Evolutionary conservation across 30 jellyfish, hydroid and myxozoan genomes (phyloP).

Genomic region (Calvadosia cruxmelitensis): DNA sequence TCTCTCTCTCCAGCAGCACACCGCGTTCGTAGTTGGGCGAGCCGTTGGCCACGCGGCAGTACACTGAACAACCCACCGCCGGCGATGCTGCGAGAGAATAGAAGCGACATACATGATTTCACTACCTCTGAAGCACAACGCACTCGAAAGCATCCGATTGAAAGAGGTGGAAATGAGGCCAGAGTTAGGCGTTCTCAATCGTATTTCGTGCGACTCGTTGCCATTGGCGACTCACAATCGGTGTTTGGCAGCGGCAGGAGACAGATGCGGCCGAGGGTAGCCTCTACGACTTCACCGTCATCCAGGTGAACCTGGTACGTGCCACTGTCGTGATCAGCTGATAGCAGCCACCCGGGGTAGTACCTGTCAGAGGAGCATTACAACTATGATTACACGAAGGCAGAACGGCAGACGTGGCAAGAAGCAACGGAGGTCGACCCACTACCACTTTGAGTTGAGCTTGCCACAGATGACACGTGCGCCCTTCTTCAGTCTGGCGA

Average conservation of each 20-base stretch:
- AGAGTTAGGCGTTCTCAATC: neutral
- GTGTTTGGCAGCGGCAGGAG: slow-evolving; percentile 72
- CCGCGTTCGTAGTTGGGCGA: slow-evolving; percentile 53
- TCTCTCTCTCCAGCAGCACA: slow-evolving; percentile 46
- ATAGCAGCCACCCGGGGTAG: slow-evolving; percentile 66
- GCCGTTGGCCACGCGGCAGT: slow-evolving; percentile 44
- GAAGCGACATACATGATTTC: neutral
- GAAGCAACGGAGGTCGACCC: too few relatives aligned
- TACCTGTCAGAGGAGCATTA: slow-evolving; percentile 57
- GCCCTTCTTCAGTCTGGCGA: slow-evolving; percentile 37
- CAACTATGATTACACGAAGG: too few relatives aligned
- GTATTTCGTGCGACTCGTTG: too few relatives aligned
- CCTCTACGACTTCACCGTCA: slow-evolving; percentile 76
- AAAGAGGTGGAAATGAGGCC: neutral
- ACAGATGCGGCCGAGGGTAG: slow-evolving; percentile 52
- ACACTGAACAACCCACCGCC: slow-evolving; percentile 58
- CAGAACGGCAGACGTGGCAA: too few relatives aligned
- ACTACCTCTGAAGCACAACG: neutral
- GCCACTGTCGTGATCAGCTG: slow-evolving; percentile 41
- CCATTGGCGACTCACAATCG: too few relatives aligned
- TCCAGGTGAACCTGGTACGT: slow-evolving; percentile 61
- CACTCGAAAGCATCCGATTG: neutral
- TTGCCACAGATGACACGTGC: slow-evolving; percentile 42
- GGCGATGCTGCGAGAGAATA: slow-evolving; percentile 52
- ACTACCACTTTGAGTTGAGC: slow-evolving; percentile 47